Percentiles rank a stretch among this genome's conserved stretches.
phyloP scores from a whole-genome alignment of 2,113 vertebrate species.

The Hippocampus zosterae region DNA sequence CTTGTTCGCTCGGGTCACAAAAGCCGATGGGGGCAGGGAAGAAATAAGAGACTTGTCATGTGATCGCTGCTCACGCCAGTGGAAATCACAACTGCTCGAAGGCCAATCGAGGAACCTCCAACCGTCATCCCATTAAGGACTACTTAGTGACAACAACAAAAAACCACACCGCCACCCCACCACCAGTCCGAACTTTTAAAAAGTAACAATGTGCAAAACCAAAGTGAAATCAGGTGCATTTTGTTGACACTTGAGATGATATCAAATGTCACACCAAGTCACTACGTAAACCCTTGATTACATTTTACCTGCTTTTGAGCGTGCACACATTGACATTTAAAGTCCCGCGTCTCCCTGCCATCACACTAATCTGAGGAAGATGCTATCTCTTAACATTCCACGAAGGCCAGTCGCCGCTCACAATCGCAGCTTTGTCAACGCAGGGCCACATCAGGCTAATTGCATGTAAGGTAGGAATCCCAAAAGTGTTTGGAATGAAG shows the following conservation, averaged over 20 bases:
- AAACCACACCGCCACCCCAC: no score
- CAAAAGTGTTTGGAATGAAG: constrained; percentile 2
- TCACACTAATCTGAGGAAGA: constrained; percentile 37
- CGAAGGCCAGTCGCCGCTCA: constrained; percentile 21
- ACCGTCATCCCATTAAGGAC: background rate
- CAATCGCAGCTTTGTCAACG: constrained; percentile 43
- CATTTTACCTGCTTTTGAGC: background rate
- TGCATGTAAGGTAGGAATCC: constrained; percentile 1
- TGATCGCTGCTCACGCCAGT: constrained; percentile 44
- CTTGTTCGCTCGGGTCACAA: constrained; percentile 17
- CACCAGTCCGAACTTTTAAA: background rate
- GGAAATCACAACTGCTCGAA: constrained; percentile 31
- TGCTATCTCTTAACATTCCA: constrained; percentile 52
- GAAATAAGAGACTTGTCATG: constrained; percentile 10
- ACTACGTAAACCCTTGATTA: background rate
- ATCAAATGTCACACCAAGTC: no score
- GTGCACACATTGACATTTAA: background rate
- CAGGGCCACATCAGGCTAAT: constrained; percentile 1
- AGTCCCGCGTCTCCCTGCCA: constrained; percentile 34
- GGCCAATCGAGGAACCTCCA: constrained; percentile 6
- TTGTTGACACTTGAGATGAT: background rate
- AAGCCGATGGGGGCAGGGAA: constrained; percentile 10
- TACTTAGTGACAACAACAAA: constrained; percentile 1
- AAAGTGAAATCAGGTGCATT: background rate
- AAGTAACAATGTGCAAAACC: background rate